Evolutionary conservation across 2,113 vertebrate species (phyloP), one percentile per base, ranked within the genome.

Genomic region (Manacus vitellinus): DNA sequence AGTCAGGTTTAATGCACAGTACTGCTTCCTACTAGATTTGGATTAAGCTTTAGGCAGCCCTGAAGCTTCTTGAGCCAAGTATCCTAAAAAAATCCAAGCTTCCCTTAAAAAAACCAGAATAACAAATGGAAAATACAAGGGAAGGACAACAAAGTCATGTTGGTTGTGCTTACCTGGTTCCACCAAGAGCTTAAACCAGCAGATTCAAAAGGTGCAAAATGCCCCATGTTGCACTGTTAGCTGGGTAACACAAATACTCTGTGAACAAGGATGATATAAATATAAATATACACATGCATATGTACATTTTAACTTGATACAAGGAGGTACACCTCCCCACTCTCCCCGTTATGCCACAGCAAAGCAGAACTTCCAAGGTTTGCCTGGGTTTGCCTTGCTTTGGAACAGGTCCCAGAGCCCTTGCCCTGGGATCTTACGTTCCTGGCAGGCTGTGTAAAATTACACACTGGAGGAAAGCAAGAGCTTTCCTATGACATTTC

Each of bases 401-500:
- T 96, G 96, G 96, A 96, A 10, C 16, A 4, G 0, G 4, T 70
- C 91, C 92, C 80, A 55, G 68, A 19, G 70, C 58, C 49, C 80
- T 92, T 75, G 76, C 49, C 87, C 66, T 25, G 58, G 47, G 92
- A 85, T 68, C 54, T 51, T 30, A 66, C 0, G 6, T 56, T 88
- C 58, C 86, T 92, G 91, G 92, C 94, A 95, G 58, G 49, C 83
- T 33, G 10, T 0, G 1, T 65, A 20, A 91, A 84, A 92, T 80
- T 24, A 49, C 83, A 63, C 5, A 35, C 41, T 79, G 27, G 71
- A 95, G 96, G 92, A 95, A 95, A 92, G 93, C 35, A 90, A 89
- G 65, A 92, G 78, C 61, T 81, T 97, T 97, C 94, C 95, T 96
- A 94, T 85, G 94, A 95, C 21, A 97, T 97, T 97, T 97, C 97